Evolutionary conservation across 2,113 vertebrate species (phyloP), one percentile per base, ranked within the genome.

Genomic region (Phycodurus eques): DNA sequence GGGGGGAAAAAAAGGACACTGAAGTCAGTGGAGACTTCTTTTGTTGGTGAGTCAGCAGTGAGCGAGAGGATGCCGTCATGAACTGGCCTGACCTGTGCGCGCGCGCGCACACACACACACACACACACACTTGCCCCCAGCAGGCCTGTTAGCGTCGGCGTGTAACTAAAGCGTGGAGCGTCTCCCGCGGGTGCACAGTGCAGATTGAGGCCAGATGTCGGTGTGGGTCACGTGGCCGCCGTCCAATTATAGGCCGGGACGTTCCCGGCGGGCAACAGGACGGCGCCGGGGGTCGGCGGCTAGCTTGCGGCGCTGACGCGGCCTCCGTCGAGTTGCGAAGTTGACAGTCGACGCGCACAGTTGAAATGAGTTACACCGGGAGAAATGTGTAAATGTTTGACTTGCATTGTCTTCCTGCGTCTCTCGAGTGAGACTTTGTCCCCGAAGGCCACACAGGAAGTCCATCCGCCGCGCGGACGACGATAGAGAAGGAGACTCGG

Each of bases 191-290:
- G 63, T 11, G 9, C 9, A 11, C 39, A 8, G 6, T 22, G 10
- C 39, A 66, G 63, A 67, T 46, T 47, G 65, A 47, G 65, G 42
- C 65, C 65, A 67, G 65, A 67, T 67, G 65, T 67, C 15, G 22
- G 44, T 35, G 59, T 35, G 35, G 31, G 14, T 35, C 59, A 8
- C 31, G 31, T 35, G 59, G 59, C 59, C 15, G 6, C 14, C 59
- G 31, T 31, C 59, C 59, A 35, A 60, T n/a, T 22, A 22, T n/a
- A 47, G 43, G 39, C 46, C 11, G 22, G 19, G 42, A n/a, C 14
- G n/a, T 43, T 22, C n/a, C 46, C 42, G 43, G 22, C 64, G 13
- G 15, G 22, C 43, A n/a, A 20, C 35, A 22, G 17, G 19, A 43
- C 63, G 35, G 39, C 15, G 63, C 12, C 62, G 8, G 33, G 17